Percentiles rank a stretch among this genome's conserved stretches.
phyloP scores from a whole-genome alignment of 2,888 invertebrate genomes.

The Chloroclysta siterata region DNA sequence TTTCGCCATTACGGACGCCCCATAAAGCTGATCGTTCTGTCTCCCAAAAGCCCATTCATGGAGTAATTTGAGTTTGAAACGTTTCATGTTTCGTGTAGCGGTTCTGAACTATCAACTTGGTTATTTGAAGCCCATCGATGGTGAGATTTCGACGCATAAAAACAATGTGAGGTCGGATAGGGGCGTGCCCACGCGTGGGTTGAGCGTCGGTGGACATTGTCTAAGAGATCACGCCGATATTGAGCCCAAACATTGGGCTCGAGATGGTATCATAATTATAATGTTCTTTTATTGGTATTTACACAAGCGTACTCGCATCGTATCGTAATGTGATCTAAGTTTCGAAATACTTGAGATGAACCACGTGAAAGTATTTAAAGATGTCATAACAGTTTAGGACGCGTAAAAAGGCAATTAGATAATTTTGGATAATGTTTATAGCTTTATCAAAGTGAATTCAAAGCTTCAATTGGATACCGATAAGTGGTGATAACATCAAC shows the following conservation, averaged over 20 bases:
- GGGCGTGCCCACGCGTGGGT: conserved; percentile 77
- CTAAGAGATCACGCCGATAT: conserved; percentile 68
- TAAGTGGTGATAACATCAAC: conserved; percentile 32
- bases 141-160: conserved; percentile 67
- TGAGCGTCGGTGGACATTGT: conserved; percentile 79
- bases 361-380: conserved; percentile 42
- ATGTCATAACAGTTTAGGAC: conserved; percentile 42
- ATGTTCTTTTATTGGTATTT: conserved; percentile 81
- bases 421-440: conserved; percentile 38
- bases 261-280: conserved; percentile 81
- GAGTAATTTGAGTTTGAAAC: conserved; percentile 43
- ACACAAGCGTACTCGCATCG: conserved; percentile 54
- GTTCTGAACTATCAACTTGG: conserved; percentile 51
- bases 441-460: conserved; percentile 39
- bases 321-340: conserved; percentile 44
- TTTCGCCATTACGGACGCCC: conserved; percentile 40
- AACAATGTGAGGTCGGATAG: conserved; percentile 65
- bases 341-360: conserved; percentile 40
- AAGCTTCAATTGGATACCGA: conserved; percentile 30
- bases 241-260: conserved; percentile 71
- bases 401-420: conserved; percentile 37
- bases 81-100: conserved; percentile 53
- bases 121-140: conserved; percentile 58
- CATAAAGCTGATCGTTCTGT: conserved; percentile 40
- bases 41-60: conserved; percentile 40